Conservation (phyloP, 1,140 invertebrate species). For the Anastrepha obliqua region DNA sequence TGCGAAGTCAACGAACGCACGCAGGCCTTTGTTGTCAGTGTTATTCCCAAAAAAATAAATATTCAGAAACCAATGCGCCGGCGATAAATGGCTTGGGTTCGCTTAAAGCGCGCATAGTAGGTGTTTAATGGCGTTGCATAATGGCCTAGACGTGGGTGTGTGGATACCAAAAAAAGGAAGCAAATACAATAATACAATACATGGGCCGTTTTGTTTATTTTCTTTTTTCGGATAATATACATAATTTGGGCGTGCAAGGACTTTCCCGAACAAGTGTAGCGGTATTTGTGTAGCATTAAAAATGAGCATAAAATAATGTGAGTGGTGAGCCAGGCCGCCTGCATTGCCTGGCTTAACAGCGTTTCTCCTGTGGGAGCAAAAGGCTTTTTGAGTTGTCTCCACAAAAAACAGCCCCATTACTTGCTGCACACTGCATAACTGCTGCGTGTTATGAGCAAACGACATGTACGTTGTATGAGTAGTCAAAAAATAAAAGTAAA, state of each 20-base stretch:
- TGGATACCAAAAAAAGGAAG: not conserved
- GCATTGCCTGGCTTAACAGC: not conserved
- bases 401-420: not conserved
- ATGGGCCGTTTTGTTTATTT: not conserved
- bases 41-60: not conserved
- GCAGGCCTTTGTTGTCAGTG: not conserved
- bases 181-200: no score
- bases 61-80: not conserved
- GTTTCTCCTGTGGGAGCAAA: not conserved
- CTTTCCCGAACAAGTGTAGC: not conserved
- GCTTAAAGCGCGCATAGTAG: not conserved
- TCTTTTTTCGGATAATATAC: not conserved
- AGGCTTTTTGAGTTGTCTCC: not conserved
- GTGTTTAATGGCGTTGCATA: slow-evolving; percentile 41
- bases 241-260: slow-evolving; percentile 29
- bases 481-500: no score
- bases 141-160: not conserved
- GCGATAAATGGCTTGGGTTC: not conserved
- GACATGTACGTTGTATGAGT: no score
- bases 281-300: slow-evolving; percentile 6
- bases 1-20: slow-evolving; percentile 40
- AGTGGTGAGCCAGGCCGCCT: not conserved
- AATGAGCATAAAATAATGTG: not conserved
- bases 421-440: not conserved
- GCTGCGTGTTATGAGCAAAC: not conserved